Conservation (phyloP, 2,113 vertebrate genomes). For the Cyprinodon brontotheroides region DNA sequence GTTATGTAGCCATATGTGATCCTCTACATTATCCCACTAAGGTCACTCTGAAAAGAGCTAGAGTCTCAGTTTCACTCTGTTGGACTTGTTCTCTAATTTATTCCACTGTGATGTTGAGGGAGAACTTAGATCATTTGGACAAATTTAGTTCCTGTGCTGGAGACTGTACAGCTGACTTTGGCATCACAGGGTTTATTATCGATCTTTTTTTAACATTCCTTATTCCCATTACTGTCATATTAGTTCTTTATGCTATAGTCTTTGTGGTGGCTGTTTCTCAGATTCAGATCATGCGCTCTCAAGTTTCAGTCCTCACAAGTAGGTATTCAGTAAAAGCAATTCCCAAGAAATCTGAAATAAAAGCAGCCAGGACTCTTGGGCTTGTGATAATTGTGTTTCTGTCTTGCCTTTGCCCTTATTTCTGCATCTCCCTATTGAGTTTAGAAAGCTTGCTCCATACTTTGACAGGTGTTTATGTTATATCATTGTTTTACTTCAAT, state of each 20-base stretch:
- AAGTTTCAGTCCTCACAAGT: not conserved
- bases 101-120: not conserved
- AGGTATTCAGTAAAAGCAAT: not conserved
- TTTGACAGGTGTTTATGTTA: not conserved
- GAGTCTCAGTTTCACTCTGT: not conserved
- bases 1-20: slow-evolving; percentile 33
- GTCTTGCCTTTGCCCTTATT: slow-evolving; percentile 27
- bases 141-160: slow-evolving; percentile 18
- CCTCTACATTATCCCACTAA: slow-evolving; percentile 23
- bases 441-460: not conserved
- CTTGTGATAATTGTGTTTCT: slow-evolving; percentile 36
- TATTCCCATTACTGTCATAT: slow-evolving; percentile 13
- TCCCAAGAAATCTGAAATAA: slow-evolving; percentile 31
- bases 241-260: slow-evolving; percentile 32
- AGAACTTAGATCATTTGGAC: not conserved
- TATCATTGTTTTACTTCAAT: slow-evolving; percentile 27
- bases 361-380: slow-evolving; percentile 46
- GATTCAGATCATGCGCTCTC: slow-evolving; percentile 15
- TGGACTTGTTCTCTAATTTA: not conserved
- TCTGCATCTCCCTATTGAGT: not conserved
- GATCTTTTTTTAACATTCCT: slow-evolving; percentile 13
- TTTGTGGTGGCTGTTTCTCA: slow-evolving; percentile 17
- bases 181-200: not conserved
- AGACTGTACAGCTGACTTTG: not conserved
- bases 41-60: not conserved